These are phyloP conservation scores for Bombus haemorrhoidalis DNA, from an alignment of 1,140 invertebrate genomes.

Conservation along the genomic window DNA sequence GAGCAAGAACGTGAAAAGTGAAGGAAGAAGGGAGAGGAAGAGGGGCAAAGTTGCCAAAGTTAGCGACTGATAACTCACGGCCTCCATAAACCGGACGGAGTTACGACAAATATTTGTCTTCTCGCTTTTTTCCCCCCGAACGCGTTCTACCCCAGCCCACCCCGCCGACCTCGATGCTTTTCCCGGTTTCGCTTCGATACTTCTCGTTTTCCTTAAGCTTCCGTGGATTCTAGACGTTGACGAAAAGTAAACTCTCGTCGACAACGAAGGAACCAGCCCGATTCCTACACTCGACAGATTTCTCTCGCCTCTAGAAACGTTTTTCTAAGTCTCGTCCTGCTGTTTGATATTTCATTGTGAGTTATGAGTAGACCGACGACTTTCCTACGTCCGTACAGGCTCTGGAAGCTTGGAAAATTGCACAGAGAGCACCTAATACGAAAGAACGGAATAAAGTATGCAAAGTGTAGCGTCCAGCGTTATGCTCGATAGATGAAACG, in stretches of 20 bases:
- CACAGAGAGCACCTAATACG: too few species aligned
- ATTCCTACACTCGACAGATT: neutral
- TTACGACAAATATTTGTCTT: slow-evolving; percentile 67
- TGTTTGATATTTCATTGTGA: neutral
- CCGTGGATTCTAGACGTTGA: neutral
- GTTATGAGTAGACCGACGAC: too few species aligned
- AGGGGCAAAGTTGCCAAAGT: slow-evolving; percentile 41
- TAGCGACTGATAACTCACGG: slow-evolving; percentile 55
- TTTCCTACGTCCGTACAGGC: too few species aligned
- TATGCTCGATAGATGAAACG: too few species aligned
- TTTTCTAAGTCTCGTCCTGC: neutral
- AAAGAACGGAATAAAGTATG: too few species aligned
- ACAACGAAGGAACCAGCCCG: neutral
- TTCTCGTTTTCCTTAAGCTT: slow-evolving; percentile 24
- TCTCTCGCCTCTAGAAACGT: neutral
- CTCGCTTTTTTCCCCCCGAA: slow-evolving; percentile 26
- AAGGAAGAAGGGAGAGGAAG: neutral
- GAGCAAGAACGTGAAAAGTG: neutral
- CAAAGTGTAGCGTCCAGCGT: too few species aligned
- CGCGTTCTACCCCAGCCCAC: fast-evolving
- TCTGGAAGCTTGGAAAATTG: too few species aligned
- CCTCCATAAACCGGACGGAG: slow-evolving; percentile 43
- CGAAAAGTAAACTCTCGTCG: neutral
- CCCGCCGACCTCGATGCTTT: neutral
- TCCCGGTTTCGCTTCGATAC: neutral